Evolutionary conservation across 1,140 invertebrate species (phyloP), one percentile per base, ranked within the genome.

Genomic region (Lasaia peninsularis): DNA sequence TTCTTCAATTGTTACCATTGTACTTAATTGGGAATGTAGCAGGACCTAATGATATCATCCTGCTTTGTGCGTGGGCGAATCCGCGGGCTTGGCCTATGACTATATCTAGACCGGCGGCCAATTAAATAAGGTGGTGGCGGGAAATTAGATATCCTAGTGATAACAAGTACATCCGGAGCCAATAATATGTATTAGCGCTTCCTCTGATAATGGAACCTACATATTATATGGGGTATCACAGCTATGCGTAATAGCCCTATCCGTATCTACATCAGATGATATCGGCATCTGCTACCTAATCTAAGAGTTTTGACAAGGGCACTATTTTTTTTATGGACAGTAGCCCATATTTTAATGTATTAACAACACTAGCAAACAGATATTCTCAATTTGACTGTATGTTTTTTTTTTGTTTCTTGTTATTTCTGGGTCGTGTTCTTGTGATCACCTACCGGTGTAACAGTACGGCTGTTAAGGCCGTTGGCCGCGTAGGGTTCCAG

Each of bases 111-210:
- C 37, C 37, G 14, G 10, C 14, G 14, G 16, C 37, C 37, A 44
- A 44, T 44, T 44, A 44, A 44, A 44, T 44, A 44, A 44, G 37
- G 37, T 44, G 37, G 35, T 8, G 14, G 16, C 37, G 16, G 37
- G 16, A 44, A 44, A 44, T 44, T 44, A 44, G 37, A 44, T 44
- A 44, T 44, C 37, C 37, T 44, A 44, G 2, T 44, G 37, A 44
- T 44, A 44, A 40, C 16, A 40, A 16, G 18, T 9, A 44, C 37
- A 44, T 44, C 37, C 35, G 35, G 7, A 16, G 16, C 35, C 9
- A 40, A 14, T 40, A 40, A 16, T 40, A 40, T 18, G 12, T 37
- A 16, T 40, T 40, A 16, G 16, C 7, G 35, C 12, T 40, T 40
- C 35, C 35, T 40, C 2, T 40, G 35, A 40, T 40, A 40, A 16